A percentile compares a stretch with the other conserved stretches of the same genome.
Conservation (phyloP, 2,797 vertebrate genomes). For the Rhinatrema bivittatum region DNA sequence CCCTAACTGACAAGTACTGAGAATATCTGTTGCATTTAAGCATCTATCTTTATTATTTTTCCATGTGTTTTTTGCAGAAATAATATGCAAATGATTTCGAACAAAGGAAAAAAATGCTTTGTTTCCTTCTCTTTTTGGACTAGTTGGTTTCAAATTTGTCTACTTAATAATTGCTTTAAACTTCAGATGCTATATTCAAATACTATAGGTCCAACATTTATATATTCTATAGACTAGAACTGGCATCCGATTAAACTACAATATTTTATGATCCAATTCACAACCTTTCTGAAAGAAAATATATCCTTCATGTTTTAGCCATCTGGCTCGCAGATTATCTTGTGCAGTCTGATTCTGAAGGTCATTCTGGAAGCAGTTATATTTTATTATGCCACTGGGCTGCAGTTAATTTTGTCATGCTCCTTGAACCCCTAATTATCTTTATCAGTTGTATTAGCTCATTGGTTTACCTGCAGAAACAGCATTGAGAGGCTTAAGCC, state of each 20-base stretch:
- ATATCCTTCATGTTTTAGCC: slow-evolving; percentile 5
- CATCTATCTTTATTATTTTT: slow-evolving; percentile 28
- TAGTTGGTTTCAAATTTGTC: slow-evolving; percentile 16
- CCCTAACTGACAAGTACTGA: too few species aligned
- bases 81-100: slow-evolving; percentile 23
- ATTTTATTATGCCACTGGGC: too few species aligned
- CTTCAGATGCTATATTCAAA: slow-evolving; percentile 21
- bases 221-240: slow-evolving; percentile 25
- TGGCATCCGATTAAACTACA: slow-evolving; percentile 3
- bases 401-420: too few species aligned
- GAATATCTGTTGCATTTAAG: slow-evolving; percentile 20
- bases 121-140: slow-evolving; percentile 22
- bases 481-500: too few species aligned
- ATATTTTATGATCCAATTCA: slow-evolving; percentile 16
- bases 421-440: too few species aligned
- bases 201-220: slow-evolving; percentile 29
- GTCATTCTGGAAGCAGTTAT: too few species aligned
- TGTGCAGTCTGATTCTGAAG: slow-evolving; percentile 21
- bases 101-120: slow-evolving; percentile 24
- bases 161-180: slow-evolving; percentile 6
- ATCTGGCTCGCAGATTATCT: slow-evolving; percentile 31
- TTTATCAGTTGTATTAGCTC: too few species aligned
- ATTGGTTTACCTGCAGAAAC: too few species aligned
- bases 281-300: not conserved
- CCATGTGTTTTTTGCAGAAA: slow-evolving; percentile 35